Conservation (phyloP, 2,797 vertebrate species). For the Gymnothorax javanicus region DNA sequence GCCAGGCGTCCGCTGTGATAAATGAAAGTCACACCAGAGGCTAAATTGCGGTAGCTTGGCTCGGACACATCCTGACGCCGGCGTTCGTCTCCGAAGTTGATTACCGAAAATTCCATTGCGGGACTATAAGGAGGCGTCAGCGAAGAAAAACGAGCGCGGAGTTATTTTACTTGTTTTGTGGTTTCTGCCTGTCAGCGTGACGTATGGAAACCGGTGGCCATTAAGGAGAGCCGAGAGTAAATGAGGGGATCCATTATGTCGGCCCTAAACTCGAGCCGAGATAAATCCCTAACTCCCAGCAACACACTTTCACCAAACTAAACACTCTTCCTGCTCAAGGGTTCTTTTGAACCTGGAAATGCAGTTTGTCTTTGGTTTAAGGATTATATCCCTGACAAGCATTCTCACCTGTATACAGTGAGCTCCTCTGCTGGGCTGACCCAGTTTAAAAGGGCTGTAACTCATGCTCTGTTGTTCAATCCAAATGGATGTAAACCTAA, state of each 20-base stretch:
- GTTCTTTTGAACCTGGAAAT: no score
- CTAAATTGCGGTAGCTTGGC: background rate
- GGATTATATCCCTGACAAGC: no score
- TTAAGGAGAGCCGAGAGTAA: background rate
- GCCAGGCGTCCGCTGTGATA: slow-evolving; percentile 32
- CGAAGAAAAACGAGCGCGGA: slow-evolving; percentile 21
- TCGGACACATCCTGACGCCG: slow-evolving; percentile 24
- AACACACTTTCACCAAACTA: background rate
- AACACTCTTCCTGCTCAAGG: no score
- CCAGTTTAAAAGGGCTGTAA: no score
- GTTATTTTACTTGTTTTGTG: slow-evolving; percentile 24
- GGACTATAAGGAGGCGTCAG: slow-evolving; percentile 13
- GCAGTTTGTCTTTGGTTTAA: no score
- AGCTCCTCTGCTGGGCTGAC: no score
- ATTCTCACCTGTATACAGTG: no score
- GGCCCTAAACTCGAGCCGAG: background rate
- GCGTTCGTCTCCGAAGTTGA: slow-evolving; percentile 14
- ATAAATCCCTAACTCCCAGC: background rate
- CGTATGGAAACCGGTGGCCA: slow-evolving; percentile 26
- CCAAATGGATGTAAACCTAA: no score
- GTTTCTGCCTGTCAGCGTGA: slow-evolving; percentile 37
- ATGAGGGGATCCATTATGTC: background rate
- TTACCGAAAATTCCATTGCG: slow-evolving; percentile 29
- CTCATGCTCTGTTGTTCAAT: no score
- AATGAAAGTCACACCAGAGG: slow-evolving; percentile 22